A percentile compares a stretch with the other conserved stretches of the same genome.
Evolutionary conservation across 37 sponge, comb jelly and placozoan genomes (phyloP).

Genomic region (Mnemiopsis leidyi): DNA sequence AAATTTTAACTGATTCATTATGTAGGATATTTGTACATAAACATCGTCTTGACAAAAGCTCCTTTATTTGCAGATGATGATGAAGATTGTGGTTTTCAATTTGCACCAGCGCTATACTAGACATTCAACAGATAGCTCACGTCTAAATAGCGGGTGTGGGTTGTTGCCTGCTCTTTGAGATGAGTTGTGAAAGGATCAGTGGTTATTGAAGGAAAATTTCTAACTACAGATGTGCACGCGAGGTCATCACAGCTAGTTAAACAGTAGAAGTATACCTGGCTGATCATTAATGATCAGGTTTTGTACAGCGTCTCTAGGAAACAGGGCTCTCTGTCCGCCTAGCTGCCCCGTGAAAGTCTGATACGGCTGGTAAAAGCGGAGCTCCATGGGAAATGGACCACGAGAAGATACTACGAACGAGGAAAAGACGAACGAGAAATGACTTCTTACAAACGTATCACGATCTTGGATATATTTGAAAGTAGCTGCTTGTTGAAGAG

Average conservation of each 20-base stretch:
- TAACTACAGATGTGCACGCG: not conserved
- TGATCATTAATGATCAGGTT: too few relatives aligned
- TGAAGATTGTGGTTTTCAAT: too few relatives aligned
- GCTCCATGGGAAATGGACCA: not conserved
- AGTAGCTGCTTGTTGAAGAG: not conserved
- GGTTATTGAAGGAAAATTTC: not conserved
- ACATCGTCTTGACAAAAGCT: too few relatives aligned
- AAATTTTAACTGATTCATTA: too few relatives aligned
- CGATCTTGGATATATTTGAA: not conserved
- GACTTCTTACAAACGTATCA: not conserved
- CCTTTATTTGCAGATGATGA: too few relatives aligned
- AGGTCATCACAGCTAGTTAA: too few relatives aligned
- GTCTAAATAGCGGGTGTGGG: not conserved
- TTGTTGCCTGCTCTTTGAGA: not conserved
- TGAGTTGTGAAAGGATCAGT: not conserved
- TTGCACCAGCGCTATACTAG: too few relatives aligned
- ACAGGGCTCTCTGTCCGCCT: too few relatives aligned
- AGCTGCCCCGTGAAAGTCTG: not conserved
- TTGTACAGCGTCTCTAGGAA: too few relatives aligned
- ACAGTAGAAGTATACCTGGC: not conserved
- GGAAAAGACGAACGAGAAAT: not conserved
- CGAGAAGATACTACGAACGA: not conserved
- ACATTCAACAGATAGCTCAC: too few relatives aligned
- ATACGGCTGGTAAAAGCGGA: not conserved
- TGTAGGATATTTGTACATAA: too few relatives aligned